Percentiles rank a stretch among this genome's conserved stretches.
These are phyloP conservation scores for Plotosus lineatus DNA, from an alignment of 2,113 vertebrate genomes.

Conservation along the genomic window DNA sequence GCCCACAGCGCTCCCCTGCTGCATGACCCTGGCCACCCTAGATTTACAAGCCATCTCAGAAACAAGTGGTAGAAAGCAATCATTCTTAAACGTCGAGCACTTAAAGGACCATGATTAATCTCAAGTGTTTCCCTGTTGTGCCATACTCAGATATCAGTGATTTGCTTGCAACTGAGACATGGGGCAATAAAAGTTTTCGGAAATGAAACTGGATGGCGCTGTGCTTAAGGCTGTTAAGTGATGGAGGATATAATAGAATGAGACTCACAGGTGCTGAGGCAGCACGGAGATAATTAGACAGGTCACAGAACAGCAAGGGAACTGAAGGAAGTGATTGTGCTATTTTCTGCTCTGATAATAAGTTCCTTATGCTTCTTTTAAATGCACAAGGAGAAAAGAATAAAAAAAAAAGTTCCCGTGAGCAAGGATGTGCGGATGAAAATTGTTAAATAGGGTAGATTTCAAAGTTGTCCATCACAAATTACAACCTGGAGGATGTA, in stretches of 20 bases:
- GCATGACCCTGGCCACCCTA: conserved; percentile 30
- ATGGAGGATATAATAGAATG: conserved; percentile 47
- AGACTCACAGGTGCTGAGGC: conserved; percentile 56
- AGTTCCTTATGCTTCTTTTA: conserved; percentile 50
- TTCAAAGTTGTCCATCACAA: not conserved
- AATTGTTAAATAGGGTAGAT: not conserved
- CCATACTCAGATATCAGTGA: conserved; percentile 26
- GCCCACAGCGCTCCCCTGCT: conserved; percentile 20
- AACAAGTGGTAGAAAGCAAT: conserved; percentile 30
- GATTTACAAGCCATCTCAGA: conserved; percentile 44
- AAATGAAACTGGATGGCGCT: conserved; percentile 38
- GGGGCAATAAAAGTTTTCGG: conserved; percentile 43
- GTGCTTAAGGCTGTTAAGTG: conserved; percentile 37
- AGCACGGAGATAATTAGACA: conserved; percentile 54
- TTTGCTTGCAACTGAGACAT: not conserved
- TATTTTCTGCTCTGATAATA: conserved; percentile 52
- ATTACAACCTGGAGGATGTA: not conserved
- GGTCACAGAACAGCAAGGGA: conserved; percentile 52
- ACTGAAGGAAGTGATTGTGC: conserved; percentile 47
- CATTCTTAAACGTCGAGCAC: conserved; percentile 18
- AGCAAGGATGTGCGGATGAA: not conserved
- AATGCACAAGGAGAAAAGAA: not conserved
- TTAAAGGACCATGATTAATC: conserved; percentile 23
- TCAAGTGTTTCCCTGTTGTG: not conserved
- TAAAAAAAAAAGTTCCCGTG: not conserved